Percentiles rank a stretch among this genome's conserved stretches.
Conservation (phyloP, 2,113 vertebrate genomes). For the Podarcis cretensis region DNA sequence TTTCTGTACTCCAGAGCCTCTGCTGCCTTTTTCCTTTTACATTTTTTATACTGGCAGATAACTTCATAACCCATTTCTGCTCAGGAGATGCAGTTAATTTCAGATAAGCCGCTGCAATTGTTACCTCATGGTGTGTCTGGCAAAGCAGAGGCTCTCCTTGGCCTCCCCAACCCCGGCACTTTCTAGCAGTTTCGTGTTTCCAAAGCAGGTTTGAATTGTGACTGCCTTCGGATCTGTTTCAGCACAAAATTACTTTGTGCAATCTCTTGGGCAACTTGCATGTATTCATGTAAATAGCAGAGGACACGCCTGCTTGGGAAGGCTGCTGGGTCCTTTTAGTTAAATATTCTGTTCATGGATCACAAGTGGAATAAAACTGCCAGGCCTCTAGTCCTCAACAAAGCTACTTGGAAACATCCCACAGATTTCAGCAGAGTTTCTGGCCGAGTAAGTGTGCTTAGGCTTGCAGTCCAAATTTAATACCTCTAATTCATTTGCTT, state of each 20-base stretch:
- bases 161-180: not conserved
- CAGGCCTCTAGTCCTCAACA: not conserved
- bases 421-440: slow-evolving; percentile 1
- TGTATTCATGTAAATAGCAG: not conserved
- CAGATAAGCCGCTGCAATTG: not conserved
- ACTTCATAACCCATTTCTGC: not conserved
- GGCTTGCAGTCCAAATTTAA: slow-evolving; percentile 46
- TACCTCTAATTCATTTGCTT: slow-evolving; percentile 58
- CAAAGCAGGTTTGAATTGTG: not conserved
- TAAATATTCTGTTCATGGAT: not conserved
- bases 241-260: not conserved
- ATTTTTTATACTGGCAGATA: not conserved
- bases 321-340: not conserved
- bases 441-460: not conserved
- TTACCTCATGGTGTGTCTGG: not conserved
- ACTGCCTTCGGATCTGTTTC: not conserved
- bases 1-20: not conserved
- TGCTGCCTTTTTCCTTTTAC: not conserved
- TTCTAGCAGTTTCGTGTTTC: not conserved
- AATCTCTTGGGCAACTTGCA: not conserved
- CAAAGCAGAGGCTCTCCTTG: not conserved
- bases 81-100: not conserved
- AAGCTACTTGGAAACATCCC: slow-evolving; percentile 1
- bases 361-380: not conserved
- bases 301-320: not conserved